These are phyloP conservation scores for Talpa occidentalis DNA, from an alignment of 2,113 vertebrate genomes.

Conservation along the genomic window DNA sequence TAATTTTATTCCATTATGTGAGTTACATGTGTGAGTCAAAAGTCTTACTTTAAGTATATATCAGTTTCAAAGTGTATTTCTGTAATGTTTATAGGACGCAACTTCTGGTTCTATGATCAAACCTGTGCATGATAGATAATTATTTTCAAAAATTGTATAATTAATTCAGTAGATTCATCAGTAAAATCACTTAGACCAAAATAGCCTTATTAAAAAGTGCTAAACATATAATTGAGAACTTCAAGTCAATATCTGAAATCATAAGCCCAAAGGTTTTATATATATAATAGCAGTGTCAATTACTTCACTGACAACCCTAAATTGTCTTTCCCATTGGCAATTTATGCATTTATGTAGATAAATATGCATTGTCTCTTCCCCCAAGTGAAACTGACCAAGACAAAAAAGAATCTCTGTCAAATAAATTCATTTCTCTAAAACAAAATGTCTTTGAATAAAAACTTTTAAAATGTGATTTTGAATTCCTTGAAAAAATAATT, in stretches of 20 bases:
- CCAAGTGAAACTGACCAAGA: slow-evolving; percentile 57
- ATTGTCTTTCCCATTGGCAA: not conserved
- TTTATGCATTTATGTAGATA: slow-evolving; percentile 50
- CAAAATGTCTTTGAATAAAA: not conserved
- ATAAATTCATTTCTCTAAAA: slow-evolving; percentile 1
- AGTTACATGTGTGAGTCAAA: slow-evolving; percentile 25
- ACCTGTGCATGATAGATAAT: not conserved
- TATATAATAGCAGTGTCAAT: not conserved
- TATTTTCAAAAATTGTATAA: slow-evolving; percentile 6
- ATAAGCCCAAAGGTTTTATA: slow-evolving; percentile 18
- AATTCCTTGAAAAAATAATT: not conserved
- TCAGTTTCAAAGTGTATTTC: slow-evolving; percentile 14
- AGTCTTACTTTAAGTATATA: not conserved
- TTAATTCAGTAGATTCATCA: not conserved
- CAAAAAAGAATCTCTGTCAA: not conserved
- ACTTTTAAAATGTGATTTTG: slow-evolving; percentile 54
- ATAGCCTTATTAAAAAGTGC: slow-evolving; percentile 27
- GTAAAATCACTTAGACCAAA: slow-evolving; percentile 38
- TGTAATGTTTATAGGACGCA: not conserved
- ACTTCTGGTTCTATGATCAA: not conserved
- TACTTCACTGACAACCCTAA: slow-evolving; percentile 47
- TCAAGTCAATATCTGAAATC: slow-evolving; percentile 11
- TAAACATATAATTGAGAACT: slow-evolving; percentile 49
- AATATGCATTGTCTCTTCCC: not conserved
- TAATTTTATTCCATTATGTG: slow-evolving; percentile 78